Evolutionary conservation across 2,113 vertebrate species (phyloP), one percentile per base, ranked within the genome.

Genomic region (Tichodroma muraria): DNA sequence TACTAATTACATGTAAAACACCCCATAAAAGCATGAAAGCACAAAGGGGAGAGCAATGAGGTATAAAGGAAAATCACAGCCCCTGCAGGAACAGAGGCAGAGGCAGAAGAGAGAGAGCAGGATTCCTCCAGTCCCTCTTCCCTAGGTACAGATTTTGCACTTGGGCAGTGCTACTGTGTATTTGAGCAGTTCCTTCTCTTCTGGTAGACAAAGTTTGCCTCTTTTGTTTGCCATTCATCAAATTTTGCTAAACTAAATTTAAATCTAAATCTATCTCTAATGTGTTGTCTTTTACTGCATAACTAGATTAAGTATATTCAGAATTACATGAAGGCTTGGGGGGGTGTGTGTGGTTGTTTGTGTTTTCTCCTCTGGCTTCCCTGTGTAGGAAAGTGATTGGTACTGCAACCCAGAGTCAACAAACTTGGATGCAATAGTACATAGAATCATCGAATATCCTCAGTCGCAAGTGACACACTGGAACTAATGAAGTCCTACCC

Each of bases 261-360:
- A n/a, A n/a, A n/a, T n/a, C n/a, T n/a, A n/a, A n/a, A 71, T 6
- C 33, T 61, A 45, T n/a, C 27, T 47, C 24, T n/a, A 33, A 45
- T 1, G 3, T 37, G 18, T 64, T 88, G 40, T 12, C 33, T 77
- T 76, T 88, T 56, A 9, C 38, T 85, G 24, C 9, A 13, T n/a
- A 95, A 82, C 49, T 69, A 61, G 63, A 71, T 83, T 92, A 93
- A 88, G 22, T 7, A 45, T 42, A 77, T 57, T 79, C 76, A 83
- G 63, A 88, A 94, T 94, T 80, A 52, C 24, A 86, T 80, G 42
- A n/a, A 83, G 73, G 19, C 54, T 49, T 86, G 28, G 40, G 53
- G 5, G 14, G 2, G 6, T 9, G 8, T 11, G 27, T 6, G 8
- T 2, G 3, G 23, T 21, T 17, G 18, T 13, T 54, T 54, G 6